Conservation (phyloP, 2,113 vertebrate species). For the Coptodon rendalli region DNA sequence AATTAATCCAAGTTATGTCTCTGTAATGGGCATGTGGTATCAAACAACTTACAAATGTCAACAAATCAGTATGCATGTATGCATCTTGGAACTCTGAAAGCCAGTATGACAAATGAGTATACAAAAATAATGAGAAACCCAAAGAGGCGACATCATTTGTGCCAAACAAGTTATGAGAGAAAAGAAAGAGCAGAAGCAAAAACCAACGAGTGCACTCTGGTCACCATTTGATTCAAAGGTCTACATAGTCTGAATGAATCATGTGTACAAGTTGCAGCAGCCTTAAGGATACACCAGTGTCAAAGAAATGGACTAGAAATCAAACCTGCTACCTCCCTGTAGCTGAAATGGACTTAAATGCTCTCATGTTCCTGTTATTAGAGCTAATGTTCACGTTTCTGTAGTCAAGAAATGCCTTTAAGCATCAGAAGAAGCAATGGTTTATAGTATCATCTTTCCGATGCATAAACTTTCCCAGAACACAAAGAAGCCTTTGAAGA, state of each 20-base stretch:
- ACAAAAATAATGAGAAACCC: neutral
- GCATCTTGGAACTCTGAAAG: neutral
- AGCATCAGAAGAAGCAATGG: neutral
- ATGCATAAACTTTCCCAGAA: neutral
- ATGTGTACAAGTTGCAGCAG: neutral
- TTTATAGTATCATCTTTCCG: neutral
- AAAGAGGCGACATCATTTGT: neutral
- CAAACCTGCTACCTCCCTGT: neutral
- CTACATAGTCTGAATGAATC: neutral
- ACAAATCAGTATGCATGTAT: neutral
- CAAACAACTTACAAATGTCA: neutral
- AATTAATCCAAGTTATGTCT: neutral
- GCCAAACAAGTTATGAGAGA: neutral
- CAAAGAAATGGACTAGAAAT: neutral
- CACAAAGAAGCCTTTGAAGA: neutral
- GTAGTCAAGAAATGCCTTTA: neutral
- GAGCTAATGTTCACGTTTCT: neutral
- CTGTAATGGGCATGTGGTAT: neutral
- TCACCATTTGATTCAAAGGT: neutral
- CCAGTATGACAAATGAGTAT: neutral
- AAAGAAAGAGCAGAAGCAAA: neutral
- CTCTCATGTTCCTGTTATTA: neutral
- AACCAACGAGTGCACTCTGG: too few species aligned
- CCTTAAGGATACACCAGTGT: neutral
- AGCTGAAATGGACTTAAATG: neutral